These are phyloP conservation scores for Passer montanus DNA, from an alignment of 2,113 vertebrate species.

Conservation along the genomic window DNA sequence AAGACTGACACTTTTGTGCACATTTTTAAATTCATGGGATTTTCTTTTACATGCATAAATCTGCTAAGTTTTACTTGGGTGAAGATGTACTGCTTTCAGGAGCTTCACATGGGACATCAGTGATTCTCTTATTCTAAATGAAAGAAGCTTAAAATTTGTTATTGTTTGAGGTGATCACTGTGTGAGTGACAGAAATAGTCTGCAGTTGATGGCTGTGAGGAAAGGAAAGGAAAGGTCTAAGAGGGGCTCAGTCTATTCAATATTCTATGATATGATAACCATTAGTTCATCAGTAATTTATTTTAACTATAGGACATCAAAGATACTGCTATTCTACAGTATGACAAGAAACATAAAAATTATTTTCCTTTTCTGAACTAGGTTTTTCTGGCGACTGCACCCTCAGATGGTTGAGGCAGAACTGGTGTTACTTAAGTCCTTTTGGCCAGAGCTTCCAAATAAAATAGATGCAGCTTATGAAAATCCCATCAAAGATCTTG, in stretches of 20 bases:
- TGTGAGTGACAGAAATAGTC: background rate
- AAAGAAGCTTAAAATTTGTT: background rate
- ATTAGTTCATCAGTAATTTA: background rate
- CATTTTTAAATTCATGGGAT: background rate
- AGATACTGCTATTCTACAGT: background rate
- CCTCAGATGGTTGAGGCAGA: conserved; percentile 87
- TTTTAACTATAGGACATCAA: background rate
- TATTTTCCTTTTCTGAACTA: conserved; percentile 48
- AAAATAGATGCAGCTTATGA: conserved; percentile 94
- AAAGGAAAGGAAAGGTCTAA: background rate
- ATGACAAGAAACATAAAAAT: background rate
- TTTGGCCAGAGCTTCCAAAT: conserved; percentile 91
- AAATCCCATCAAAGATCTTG: conserved; percentile 81
- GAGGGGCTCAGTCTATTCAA: background rate
- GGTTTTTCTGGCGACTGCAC: conserved; percentile 94
- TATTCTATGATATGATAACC: background rate
- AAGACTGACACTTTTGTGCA: background rate
- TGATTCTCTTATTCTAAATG: background rate
- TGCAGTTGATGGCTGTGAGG: background rate
- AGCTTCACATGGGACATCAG: background rate
- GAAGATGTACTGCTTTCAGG: background rate
- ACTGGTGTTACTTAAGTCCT: conserved; percentile 84
- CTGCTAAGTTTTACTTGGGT: background rate
- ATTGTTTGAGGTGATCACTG: background rate
- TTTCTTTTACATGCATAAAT: background rate